Conservation (phyloP, 1,140 invertebrate species). For the Ceratina calcarata region DNA sequence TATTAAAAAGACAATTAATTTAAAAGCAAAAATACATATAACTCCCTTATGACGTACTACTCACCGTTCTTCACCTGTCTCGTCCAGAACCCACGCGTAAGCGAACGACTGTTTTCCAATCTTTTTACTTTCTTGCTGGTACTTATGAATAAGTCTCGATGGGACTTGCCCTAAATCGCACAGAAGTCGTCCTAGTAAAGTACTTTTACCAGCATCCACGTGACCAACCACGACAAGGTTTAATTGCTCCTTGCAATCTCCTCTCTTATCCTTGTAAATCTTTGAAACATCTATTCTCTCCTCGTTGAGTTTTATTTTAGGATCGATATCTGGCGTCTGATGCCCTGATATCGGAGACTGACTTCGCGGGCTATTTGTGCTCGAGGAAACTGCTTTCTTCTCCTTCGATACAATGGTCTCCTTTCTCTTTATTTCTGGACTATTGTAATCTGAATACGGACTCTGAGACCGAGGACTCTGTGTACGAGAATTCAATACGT, state of each 20-base stretch:
- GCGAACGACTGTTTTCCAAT: constrained; percentile 98
- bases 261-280: constrained; percentile 88
- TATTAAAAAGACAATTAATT: constrained; percentile 68
- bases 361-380: constrained; percentile 78
- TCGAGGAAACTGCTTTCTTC: constrained; percentile 62
- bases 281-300: constrained; percentile 81
- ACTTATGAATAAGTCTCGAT: constrained; percentile 96
- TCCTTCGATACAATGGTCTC: constrained; percentile 61
- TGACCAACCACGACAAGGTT: constrained; percentile 98
- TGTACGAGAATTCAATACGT: constrained; percentile 64
- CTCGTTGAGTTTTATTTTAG: constrained; percentile 78
- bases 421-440: constrained; percentile 66
- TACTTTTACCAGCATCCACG: constrained; percentile 99
- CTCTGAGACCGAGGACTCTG: constrained; percentile 70
- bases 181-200: constrained; percentile 96
- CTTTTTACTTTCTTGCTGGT: constrained; percentile 98
- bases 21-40: neutral
- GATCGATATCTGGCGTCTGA: constrained; percentile 76
- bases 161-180: constrained; percentile 94
- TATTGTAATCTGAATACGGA: constrained; percentile 69
- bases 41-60: constrained; percentile 2
- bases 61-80: constrained; percentile 97
- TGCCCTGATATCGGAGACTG: constrained; percentile 84
- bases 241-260: constrained; percentile 89
- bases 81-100: constrained; percentile 99